Percentiles rank a stretch among this genome's conserved stretches.
phyloP scores from a whole-genome alignment of 1,140 invertebrate genomes.

The Brachionus paranguensis region DNA sequence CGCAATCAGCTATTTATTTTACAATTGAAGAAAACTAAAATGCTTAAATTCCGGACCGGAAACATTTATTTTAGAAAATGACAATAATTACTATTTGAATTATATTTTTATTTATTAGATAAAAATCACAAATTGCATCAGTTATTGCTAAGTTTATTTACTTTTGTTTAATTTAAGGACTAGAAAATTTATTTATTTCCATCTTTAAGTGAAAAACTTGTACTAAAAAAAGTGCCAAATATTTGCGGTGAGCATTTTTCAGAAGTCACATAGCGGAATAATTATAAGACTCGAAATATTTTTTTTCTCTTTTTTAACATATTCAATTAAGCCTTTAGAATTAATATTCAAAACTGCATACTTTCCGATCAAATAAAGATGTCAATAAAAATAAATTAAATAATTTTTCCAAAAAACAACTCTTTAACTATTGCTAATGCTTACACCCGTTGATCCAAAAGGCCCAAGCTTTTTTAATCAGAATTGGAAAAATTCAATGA shows the following conservation, averaged over 20 bases:
- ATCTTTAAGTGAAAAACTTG: background rate
- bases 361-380: background rate
- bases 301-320: background rate
- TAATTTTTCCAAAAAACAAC: background rate
- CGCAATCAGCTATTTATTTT: no score
- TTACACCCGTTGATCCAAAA: background rate
- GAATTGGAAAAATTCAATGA: no score
- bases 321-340: background rate
- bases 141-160: background rate
- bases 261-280: background rate
- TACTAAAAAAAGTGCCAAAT: background rate
- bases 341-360: background rate
- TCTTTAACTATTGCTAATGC: background rate
- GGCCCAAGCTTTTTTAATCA: background rate
- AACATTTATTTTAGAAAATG: background rate
- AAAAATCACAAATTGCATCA: background rate
- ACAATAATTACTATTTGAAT: background rate
- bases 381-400: background rate
- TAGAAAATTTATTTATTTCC: background rate
- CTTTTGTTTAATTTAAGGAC: background rate
- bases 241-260: background rate
- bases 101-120: background rate
- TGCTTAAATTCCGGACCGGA: no score
- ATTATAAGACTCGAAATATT: background rate
- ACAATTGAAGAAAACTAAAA: no score